Conservation (phyloP, 2,113 vertebrate genomes). For the Cettia cetti region DNA sequence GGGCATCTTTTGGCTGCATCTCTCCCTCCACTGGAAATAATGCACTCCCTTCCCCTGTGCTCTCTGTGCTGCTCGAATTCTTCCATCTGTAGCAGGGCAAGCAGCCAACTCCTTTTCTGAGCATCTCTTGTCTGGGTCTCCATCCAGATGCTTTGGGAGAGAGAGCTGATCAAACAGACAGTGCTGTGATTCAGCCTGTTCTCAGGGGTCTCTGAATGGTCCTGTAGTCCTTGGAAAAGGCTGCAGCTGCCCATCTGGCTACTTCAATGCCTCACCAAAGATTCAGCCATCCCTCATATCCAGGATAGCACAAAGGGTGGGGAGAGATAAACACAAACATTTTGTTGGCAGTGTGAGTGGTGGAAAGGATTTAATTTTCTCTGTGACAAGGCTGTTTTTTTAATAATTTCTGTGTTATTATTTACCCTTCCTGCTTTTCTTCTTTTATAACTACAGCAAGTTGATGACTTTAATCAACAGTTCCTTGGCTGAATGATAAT, state of each 20-base stretch:
- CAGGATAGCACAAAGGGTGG: background rate
- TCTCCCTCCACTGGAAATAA: background rate
- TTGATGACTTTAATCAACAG: background rate
- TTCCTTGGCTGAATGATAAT: background rate
- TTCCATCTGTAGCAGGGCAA: slow-evolving; percentile 37
- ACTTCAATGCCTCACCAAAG: slow-evolving; percentile 1
- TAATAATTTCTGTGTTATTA: background rate
- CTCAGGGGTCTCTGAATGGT: slow-evolving; percentile 37
- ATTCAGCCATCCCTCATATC: background rate
- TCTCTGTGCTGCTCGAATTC: background rate
- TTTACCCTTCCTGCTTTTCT: background rate
- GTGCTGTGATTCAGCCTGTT: slow-evolving; percentile 42
- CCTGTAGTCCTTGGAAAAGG: slow-evolving; percentile 25
- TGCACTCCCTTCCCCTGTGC: background rate
- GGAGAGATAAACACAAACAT: background rate
- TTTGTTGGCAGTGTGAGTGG: background rate
- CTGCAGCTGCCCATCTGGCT: slow-evolving; percentile 26
- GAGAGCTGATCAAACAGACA: slow-evolving; percentile 65
- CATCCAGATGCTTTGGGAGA: slow-evolving; percentile 49
- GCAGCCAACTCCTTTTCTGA: slow-evolving; percentile 70
- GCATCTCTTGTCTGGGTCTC: slow-evolving; percentile 64
- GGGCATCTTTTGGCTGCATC: background rate
- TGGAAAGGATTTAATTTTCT: background rate
- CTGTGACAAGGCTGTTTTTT: background rate
- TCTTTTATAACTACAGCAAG: background rate